Base-by-base conservation (phyloP, 1,140 invertebrate species). In the Eciton burchellii region DNA sequence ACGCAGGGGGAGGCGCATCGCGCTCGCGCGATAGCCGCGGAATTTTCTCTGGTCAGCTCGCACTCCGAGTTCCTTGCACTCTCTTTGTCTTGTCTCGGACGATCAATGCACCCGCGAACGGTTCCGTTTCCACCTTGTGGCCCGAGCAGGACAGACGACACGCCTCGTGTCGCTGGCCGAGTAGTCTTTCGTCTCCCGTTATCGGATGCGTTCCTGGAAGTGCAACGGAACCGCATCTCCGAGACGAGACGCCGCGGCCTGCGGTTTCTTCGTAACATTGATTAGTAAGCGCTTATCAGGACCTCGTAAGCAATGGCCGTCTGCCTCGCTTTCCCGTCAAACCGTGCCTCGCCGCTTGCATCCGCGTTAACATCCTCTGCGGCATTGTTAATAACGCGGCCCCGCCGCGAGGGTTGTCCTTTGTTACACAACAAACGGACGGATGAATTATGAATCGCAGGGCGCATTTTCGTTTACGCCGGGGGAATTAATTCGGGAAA, bases 31-130 rank as follows among this genome's bases (percentile, higher is more conserved):
- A 90, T 89, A 89, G 76, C 83, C 81, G 24, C 60, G 82, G 76
- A 84, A 87, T 89, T 90, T 83, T 84, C 74, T 59, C 73, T 52
- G 65, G 54, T 88, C 86, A 87, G 86, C 83, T 84, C 29, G 49
- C 59, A 60, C 26, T n/a, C n/a, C 47, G 6, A 77, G 86, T 88
- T 88, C 66, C 60, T 88, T 87, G 82, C 85, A 87, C 85, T 82
- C 81, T 57, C 70, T 60, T 66, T 59, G 54, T 84, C 63, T 35
- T 70, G 35, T 72, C 26, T 52, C 56, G 19, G 35, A 29, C 74
- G 74, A 79, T 79, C 74, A 60, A 24, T 49, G 52, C 60, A 66
- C 74, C 16, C 49, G 43, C 16, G 63, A 29, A 26, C 49, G 62
- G 60, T 73, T 81, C 26, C 43, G 56, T 81, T 79, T 81, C 24